Percentiles rank a stretch among this genome's conserved stretches.
Conservation (phyloP, 2,113 vertebrate genomes). For the Macrotus californicus region DNA sequence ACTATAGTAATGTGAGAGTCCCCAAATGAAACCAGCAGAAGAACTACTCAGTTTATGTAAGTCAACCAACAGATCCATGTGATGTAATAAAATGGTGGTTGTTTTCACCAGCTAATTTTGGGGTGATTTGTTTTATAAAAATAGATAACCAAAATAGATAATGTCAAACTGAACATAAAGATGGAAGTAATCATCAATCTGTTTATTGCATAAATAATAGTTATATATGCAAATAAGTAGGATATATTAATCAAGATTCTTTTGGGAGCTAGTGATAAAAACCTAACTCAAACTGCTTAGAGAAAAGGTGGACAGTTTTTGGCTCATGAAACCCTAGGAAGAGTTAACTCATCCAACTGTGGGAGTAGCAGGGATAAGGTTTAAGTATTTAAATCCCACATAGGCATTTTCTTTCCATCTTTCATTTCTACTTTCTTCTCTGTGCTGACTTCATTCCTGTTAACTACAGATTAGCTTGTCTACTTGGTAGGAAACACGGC, state of each 20-base stretch:
- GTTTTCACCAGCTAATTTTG: not conserved
- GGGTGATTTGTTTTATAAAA: not conserved
- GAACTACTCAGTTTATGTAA: not conserved
- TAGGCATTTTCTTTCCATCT: not conserved
- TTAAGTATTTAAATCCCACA: not conserved
- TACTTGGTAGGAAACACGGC: not conserved
- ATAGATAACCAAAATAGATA: not conserved
- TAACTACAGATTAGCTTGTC: not conserved
- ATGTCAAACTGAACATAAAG: not conserved
- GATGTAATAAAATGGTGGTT: not conserved
- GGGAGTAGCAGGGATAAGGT: not conserved
- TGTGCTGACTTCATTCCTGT: not conserved
- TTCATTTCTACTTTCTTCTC: not conserved
- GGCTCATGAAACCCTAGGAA: not conserved
- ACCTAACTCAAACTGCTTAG: not conserved
- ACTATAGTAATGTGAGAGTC: not conserved
- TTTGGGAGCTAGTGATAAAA: not conserved
- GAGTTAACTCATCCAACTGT: not conserved
- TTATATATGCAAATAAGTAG: not conserved
- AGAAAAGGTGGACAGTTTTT: not conserved
- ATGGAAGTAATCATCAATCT: not conserved
- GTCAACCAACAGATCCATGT: not conserved
- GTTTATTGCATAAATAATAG: not conserved
- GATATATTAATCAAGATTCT: not conserved
- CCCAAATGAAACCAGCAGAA: not conserved